Evolutionary conservation across 2,888 invertebrate genomes (phyloP).

Genomic region (Apantesis nais): DNA sequence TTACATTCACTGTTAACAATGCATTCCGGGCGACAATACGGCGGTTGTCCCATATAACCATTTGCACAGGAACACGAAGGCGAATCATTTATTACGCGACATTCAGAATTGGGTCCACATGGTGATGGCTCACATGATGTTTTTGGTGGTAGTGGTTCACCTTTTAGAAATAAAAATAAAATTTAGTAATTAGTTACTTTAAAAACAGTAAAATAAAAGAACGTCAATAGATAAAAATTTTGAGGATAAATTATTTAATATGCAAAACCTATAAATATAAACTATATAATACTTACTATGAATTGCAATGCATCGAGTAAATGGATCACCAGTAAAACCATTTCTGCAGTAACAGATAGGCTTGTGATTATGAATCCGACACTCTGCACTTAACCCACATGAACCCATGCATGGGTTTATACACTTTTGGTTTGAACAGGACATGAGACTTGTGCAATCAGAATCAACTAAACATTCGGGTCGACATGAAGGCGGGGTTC

Average conservation of each 20-base stretch:
- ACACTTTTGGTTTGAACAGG: constrained; percentile 93
- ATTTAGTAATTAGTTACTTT: not conserved
- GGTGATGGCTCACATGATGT: constrained; percentile 89
- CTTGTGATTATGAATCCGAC: constrained; percentile 93
- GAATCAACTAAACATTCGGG: constrained; percentile 94
- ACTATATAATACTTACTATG: constrained; percentile 60
- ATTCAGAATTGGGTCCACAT: constrained; percentile 93
- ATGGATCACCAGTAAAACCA: constrained; percentile 92
- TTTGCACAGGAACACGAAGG: constrained; percentile 90
- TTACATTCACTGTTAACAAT: constrained; percentile 92
- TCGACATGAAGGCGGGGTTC: constrained; percentile 91
- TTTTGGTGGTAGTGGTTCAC: constrained; percentile 58
- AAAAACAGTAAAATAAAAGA: not conserved
- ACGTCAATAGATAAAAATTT: not conserved
- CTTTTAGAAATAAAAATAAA: constrained; percentile 45
- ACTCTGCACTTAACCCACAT: constrained; percentile 91
- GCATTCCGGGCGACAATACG: constrained; percentile 93
- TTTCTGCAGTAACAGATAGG: constrained; percentile 93
- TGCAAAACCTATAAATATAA: not conserved
- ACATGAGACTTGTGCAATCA: constrained; percentile 90
- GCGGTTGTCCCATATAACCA: constrained; percentile 90
- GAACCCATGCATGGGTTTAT: constrained; percentile 92
- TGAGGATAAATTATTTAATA: not conserved
- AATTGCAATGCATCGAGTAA: constrained; percentile 86
- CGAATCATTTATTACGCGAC: constrained; percentile 81